Conservation (phyloP, 2,113 vertebrate species). For the Gopherus flavomarginatus region DNA sequence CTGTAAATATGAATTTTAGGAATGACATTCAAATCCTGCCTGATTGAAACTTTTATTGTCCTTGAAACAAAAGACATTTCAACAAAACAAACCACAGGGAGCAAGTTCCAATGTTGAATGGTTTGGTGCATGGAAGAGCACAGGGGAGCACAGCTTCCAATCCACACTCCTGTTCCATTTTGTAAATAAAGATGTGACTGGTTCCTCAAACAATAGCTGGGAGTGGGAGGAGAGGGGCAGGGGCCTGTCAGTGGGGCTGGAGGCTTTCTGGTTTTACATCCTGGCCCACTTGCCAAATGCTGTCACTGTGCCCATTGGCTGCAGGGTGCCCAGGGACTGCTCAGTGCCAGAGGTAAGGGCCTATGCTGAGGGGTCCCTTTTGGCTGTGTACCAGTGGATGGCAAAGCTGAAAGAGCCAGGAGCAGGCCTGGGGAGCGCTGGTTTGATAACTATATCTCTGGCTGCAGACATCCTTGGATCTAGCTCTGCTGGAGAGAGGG, state of each 20-base stretch:
- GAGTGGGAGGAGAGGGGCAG: slow-evolving; percentile 56
- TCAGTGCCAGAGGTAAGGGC: slow-evolving; percentile 51
- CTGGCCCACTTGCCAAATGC: slow-evolving; percentile 65
- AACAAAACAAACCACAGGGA: slow-evolving; percentile 67
- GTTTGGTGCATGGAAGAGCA: slow-evolving; percentile 73
- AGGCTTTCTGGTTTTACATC: slow-evolving; percentile 61
- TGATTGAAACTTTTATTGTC: slow-evolving; percentile 78
- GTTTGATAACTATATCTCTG: slow-evolving; percentile 40
- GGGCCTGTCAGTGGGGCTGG: slow-evolving; percentile 22
- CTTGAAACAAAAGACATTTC: slow-evolving; percentile 70
- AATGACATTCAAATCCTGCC: slow-evolving; percentile 82
- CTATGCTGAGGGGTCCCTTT: background rate
- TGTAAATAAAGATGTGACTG: slow-evolving; percentile 75
- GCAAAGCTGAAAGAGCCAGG: background rate
- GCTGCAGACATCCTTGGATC: slow-evolving; percentile 54
- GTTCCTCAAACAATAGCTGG: slow-evolving; percentile 64
- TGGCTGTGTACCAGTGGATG: background rate
- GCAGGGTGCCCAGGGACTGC: slow-evolving; percentile 62
- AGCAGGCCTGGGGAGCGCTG: slow-evolving; percentile 9
- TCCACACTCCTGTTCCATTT: slow-evolving; percentile 69
- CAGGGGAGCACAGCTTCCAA: slow-evolving; percentile 49
- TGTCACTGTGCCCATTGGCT: slow-evolving; percentile 74
- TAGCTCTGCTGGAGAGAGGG: slow-evolving; percentile 55
- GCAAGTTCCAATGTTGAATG: slow-evolving; percentile 69
- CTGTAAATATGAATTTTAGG: slow-evolving; percentile 82